Evolutionary conservation across 2,888 invertebrate species (phyloP).

Genomic region (Tupiocoris notatus): DNA sequence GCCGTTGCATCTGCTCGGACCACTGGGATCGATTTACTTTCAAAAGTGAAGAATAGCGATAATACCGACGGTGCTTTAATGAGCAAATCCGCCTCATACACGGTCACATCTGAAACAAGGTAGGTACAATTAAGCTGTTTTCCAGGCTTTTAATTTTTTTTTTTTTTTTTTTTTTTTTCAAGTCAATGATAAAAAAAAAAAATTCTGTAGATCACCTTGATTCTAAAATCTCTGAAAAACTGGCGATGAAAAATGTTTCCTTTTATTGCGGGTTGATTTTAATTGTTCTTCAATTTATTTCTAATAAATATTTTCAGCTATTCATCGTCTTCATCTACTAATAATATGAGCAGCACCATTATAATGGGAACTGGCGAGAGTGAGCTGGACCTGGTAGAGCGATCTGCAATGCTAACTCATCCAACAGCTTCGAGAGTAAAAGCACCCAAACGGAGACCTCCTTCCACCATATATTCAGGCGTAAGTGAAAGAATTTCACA

Average conservation of each 20-base stretch:
- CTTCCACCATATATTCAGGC: conserved; percentile 57
- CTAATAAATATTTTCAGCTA: conserved; percentile 1
- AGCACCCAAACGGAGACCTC: conserved; percentile 67
- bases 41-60: conserved; percentile 38
- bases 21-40: background rate
- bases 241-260: too few species aligned
- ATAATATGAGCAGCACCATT: conserved; percentile 25
- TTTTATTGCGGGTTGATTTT: background rate
- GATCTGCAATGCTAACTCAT: conserved; percentile 56
- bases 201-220: too few species aligned
- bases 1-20: conserved; percentile 8
- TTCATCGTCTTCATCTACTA: background rate
- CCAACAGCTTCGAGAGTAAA: conserved; percentile 61
- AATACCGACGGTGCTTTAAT: conserved; percentile 44
- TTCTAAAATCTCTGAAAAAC: too few species aligned
- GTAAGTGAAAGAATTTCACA: too few species aligned
- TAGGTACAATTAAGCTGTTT: too few species aligned
- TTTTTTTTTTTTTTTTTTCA: too few species aligned
- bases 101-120: conserved; percentile 36
- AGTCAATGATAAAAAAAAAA: too few species aligned
- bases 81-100: conserved; percentile 45
- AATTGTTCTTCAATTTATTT: background rate
- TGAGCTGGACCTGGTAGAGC: conserved; percentile 57
- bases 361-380: conserved; percentile 50
- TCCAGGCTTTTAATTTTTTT: too few species aligned